phyloP scores from a whole-genome alignment of 2,888 invertebrate species.

The Apamea sordens region DNA sequence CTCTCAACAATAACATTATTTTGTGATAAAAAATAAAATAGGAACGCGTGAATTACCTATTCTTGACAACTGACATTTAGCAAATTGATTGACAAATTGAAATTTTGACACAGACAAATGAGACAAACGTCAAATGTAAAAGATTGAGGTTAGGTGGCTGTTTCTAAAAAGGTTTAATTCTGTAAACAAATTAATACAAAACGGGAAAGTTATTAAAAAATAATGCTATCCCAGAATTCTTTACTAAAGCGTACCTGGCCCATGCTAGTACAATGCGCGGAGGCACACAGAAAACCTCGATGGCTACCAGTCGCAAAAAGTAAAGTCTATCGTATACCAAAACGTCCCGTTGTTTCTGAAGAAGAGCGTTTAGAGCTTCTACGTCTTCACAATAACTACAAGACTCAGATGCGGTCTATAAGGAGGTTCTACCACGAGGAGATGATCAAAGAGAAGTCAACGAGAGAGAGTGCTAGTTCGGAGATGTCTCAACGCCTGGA shows the following conservation, averaged over 20 bases:
- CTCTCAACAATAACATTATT: background rate
- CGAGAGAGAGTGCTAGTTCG: slow-evolving; percentile 88
- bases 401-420: slow-evolving; percentile 90
- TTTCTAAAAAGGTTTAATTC: slow-evolving; percentile 8
- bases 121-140: slow-evolving; percentile 19
- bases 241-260: slow-evolving; percentile 81
- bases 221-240: slow-evolving; percentile 73
- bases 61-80: background rate
- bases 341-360: slow-evolving; percentile 89
- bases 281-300: slow-evolving; percentile 92
- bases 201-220: slow-evolving; percentile 25
- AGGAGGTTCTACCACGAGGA: slow-evolving; percentile 89
- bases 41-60: background rate
- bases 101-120: too few relatives aligned
- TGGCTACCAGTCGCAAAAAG: slow-evolving; percentile 95
- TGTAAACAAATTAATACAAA: slow-evolving; percentile 28
- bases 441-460: slow-evolving; percentile 86
- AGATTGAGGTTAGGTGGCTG: slow-evolving; percentile 54
- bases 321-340: slow-evolving; percentile 93
- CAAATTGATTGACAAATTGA: slow-evolving; percentile 14
- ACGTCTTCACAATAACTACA: slow-evolving; percentile 93
- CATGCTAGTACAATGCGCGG: slow-evolving; percentile 79
- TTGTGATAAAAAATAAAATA: too few relatives aligned
- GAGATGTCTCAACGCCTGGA: slow-evolving; percentile 90
- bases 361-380: slow-evolving; percentile 92